Base-by-base conservation (phyloP, 2,113 vertebrate genomes). In the Blennius ocellaris region DNA sequence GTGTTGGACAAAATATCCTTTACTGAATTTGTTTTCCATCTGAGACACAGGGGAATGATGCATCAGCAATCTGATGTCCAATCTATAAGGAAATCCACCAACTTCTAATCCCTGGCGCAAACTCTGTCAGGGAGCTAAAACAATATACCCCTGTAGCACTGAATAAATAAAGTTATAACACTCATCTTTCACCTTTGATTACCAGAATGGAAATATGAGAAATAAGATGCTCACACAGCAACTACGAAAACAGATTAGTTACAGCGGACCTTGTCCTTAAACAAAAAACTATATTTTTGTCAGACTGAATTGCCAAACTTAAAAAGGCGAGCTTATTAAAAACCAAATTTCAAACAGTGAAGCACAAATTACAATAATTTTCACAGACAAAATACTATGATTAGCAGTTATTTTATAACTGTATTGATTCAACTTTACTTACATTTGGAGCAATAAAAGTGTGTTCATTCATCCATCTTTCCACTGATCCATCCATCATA, bases 111-210 rank as follows among this genome's bases (percentile, higher is more conserved):
- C 53, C 51, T 1, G 3, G 40, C 56, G 9, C 14, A 68, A 67
- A 39, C 41, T 56, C 54, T 53, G 7, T 39, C 53, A 17, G 50
- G 41, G 30, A 10, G 36, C n/a, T 47, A 17, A 37, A 53, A 54
- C 45, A 69, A 57, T 50, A 11, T 16, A 43, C 15, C 30, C 11
- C 5, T 47, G 44, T 21, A 39, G 36, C 45, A 69, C 17, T 62
- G 68, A 73, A 77, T 78, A 70, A 73, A 68, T 74, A 44, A 5
- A 74, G 41, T 48, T 49, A 17, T 12, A 56, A 71, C 44, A 47
- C 45, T 76, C 56, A 49, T 58, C 41, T 30, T 54, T 48, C 41
- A 38, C 11, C 8, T 21, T 39, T 60, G 41, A 38, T 59, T 78
- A 69, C 62, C 15, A 71, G 21, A 45, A 56, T 65, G 37, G n/a